Base-by-base conservation (phyloP, 2,113 vertebrate genomes). In the Hyla sarda region DNA sequence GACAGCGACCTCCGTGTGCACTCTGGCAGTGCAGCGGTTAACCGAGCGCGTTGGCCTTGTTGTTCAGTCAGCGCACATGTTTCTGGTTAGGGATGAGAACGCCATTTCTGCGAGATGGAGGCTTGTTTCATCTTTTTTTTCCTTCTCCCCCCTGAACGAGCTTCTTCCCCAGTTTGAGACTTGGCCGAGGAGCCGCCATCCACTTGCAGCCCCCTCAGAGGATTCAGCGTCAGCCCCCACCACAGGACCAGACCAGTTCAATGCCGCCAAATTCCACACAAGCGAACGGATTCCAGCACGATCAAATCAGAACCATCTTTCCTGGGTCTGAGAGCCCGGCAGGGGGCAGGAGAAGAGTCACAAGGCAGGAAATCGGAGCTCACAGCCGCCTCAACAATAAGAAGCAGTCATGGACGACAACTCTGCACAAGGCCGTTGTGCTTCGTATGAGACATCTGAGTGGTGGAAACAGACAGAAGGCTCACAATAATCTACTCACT, bases 271-370 rank as follows among this genome's bases (percentile, higher is more conserved):
- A 78, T 78, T 78, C 76, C 75, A 56, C 74, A 58, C 76, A 58
- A 52, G 74, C 48, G 25, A 52, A 28, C 48, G 74, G 23, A 79
- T 79, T 79, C 52, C 77, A 79, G 52, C 50, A 56, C 21, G 2
- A 28, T 23, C 30, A 81, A 81, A 81, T 81, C 78, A 81, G 5
- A 62, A 60, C 54, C 78, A 81, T 81, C 54, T 37, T 32, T 62
- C 23, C 56, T 56, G 34, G 37, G 32, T 17, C 78, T 41, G 78
- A 11, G 23, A 23, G 21, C 78, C 56, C 56, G 32, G 78, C 78
- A 28, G 37, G 78, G 77, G 41, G 41, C 41, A 41, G 41, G 41
- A 41, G 41, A 41, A 41, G 41, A 41, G 41, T 41, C 41, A 41
- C 41, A 41, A 41, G 77, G 56, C 56, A 25, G 34, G 56, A 62